Conservation (phyloP, 2,113 vertebrate species). For the Oncorhynchus keta region DNA sequence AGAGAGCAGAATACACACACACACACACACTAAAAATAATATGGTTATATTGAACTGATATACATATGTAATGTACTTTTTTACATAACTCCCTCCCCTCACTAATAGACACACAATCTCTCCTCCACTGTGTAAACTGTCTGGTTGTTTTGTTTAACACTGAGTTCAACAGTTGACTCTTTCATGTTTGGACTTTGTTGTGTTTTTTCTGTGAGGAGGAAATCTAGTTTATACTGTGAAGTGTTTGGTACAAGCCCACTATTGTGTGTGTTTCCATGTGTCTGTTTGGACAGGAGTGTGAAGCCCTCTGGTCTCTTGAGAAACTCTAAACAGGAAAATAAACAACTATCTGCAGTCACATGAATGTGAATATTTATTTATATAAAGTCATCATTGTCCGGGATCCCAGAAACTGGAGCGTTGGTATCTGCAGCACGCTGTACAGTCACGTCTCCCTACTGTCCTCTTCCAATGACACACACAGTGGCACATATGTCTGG, state of each 20-base stretch:
- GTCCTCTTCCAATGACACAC: not conserved
- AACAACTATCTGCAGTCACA: not conserved
- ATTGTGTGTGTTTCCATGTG: not conserved
- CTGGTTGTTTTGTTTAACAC: not conserved
- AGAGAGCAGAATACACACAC: constrained; percentile 27
- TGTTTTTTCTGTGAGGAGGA: constrained; percentile 5
- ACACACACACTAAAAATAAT: not conserved
- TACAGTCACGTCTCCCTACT: no score
- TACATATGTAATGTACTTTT: not conserved
- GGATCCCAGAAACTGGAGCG: not conserved
- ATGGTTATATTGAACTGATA: not conserved
- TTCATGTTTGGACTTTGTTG: not conserved
- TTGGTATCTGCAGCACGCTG: not conserved
- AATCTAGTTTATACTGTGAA: constrained; percentile 12
- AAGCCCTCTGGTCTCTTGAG: not conserved
- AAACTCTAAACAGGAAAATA: not conserved
- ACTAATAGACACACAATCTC: not conserved
- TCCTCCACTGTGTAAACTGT: not conserved
- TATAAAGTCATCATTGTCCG: constrained; percentile 12
- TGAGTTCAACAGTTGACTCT: not conserved
- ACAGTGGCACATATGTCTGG: not conserved
- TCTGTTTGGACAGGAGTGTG: not conserved
- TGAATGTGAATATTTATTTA: constrained; percentile 11
- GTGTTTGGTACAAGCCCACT: not conserved
- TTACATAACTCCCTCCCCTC: not conserved